These are phyloP conservation scores for rabbit (Oryctolagus cuniculus) DNA, from an alignment of 2,113 vertebrate genomes.

Conservation along the genomic window DNA sequence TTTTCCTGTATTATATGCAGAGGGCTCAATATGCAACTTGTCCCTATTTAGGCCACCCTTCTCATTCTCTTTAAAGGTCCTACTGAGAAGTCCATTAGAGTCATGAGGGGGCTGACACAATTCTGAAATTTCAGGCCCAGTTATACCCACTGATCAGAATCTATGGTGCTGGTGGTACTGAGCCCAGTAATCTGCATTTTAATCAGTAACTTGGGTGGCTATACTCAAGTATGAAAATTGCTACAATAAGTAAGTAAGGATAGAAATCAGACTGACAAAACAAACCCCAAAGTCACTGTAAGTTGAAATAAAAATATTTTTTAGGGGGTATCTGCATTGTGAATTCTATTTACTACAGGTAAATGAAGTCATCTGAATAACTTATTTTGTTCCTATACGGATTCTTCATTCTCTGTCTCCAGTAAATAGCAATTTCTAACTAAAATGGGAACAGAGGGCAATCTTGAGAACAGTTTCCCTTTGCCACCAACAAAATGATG, in stretches of 20 bases:
- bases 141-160: background rate
- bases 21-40: no score
- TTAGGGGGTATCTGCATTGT: background rate
- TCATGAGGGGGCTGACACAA: background rate
- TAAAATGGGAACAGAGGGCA: background rate
- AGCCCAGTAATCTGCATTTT: background rate
- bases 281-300: background rate
- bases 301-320: background rate
- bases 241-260: background rate
- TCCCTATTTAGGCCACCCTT: no score
- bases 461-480: background rate
- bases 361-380: conserved; percentile 39
- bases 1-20: background rate
- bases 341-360: background rate
- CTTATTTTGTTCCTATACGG: background rate
- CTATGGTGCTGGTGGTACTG: no score
- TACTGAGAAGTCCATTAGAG: background rate
- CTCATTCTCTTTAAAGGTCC: background rate
- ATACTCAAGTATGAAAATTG: conserved; percentile 5
- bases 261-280: conserved; percentile 1
- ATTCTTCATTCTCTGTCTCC: background rate
- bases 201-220: background rate
- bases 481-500: background rate
- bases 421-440: conserved; percentile 43
- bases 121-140: background rate